These are phyloP conservation scores for Gibbula magus DNA, from an alignment of 2,888 invertebrate species.

Conservation along the genomic window DNA sequence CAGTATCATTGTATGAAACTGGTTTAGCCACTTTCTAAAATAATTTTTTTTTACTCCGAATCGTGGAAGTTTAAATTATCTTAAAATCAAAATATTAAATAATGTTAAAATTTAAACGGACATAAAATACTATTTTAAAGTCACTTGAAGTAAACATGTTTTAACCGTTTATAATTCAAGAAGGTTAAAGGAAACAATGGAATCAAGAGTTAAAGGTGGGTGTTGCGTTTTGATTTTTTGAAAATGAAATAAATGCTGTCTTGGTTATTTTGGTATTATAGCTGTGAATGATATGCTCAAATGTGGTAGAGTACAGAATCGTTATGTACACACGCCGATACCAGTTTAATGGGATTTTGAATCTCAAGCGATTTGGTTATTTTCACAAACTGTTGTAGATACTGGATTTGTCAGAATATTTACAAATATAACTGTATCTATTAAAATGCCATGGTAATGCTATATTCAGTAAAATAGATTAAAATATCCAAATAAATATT, in stretches of 20 bases:
- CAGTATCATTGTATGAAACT: no score
- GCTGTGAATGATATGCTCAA: neutral
- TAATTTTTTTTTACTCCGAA: no score
- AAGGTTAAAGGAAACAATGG: neutral
- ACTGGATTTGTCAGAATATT: no score
- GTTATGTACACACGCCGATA: neutral
- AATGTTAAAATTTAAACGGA: neutral
- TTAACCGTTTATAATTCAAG: no score
- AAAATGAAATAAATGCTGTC: slow-evolving; percentile 4
- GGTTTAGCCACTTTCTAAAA: no score
- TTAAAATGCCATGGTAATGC: no score
- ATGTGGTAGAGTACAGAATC: neutral
- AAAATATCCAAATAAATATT: no score
- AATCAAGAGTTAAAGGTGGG: neutral
- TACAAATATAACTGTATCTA: no score
- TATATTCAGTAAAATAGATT: no score
- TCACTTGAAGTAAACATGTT: neutral
- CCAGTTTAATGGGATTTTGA: neutral
- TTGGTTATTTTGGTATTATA: slow-evolving; percentile 3
- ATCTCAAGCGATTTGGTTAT: no score
- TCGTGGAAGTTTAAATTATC: neutral
- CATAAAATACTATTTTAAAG: neutral
- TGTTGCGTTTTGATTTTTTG: neutral
- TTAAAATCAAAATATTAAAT: neutral
- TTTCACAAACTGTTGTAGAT: no score